phyloP scores from a whole-genome alignment of 1,140 invertebrate genomes.

The Fopius arisanus region DNA sequence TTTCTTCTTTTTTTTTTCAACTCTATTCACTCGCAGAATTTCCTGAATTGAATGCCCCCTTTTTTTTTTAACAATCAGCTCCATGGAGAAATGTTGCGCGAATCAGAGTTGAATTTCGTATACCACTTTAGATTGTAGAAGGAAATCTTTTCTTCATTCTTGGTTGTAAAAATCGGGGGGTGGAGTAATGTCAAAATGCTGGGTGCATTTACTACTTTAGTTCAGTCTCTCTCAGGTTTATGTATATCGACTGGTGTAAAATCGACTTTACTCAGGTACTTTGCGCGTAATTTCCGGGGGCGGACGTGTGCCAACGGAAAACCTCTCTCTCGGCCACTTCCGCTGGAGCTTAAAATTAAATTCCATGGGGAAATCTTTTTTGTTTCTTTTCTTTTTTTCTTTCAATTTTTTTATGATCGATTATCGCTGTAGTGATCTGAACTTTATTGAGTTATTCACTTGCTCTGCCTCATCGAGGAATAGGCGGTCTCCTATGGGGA shows the following conservation, averaged over 20 bases:
- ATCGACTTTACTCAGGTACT: constrained; percentile 6
- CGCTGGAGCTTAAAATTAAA: neutral
- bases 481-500: too few relatives aligned
- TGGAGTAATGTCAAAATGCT: neutral
- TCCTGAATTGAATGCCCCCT: too few relatives aligned
- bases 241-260: constrained; percentile 11
- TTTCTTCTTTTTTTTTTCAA: too few relatives aligned
- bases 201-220: neutral
- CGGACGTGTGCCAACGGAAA: constrained; percentile 5
- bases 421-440: neutral
- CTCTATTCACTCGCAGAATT: too few relatives aligned
- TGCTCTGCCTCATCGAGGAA: too few relatives aligned
- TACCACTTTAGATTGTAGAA: too few relatives aligned
- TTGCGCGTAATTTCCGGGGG: constrained; percentile 9
- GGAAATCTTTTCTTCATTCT: too few relatives aligned
- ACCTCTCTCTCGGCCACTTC: constrained; percentile 6
- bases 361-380: neutral
- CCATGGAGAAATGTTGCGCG: too few relatives aligned
- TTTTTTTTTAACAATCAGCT: too few relatives aligned
- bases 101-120: too few relatives aligned
- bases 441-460: neutral
- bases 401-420: too few relatives aligned
- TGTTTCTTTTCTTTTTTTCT: neutral
- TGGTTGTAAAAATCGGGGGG: neutral
- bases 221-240: neutral